These are phyloP conservation scores for Ibidorhyncha struthersii DNA, from an alignment of 2,113 vertebrate species.

Conservation along the genomic window DNA sequence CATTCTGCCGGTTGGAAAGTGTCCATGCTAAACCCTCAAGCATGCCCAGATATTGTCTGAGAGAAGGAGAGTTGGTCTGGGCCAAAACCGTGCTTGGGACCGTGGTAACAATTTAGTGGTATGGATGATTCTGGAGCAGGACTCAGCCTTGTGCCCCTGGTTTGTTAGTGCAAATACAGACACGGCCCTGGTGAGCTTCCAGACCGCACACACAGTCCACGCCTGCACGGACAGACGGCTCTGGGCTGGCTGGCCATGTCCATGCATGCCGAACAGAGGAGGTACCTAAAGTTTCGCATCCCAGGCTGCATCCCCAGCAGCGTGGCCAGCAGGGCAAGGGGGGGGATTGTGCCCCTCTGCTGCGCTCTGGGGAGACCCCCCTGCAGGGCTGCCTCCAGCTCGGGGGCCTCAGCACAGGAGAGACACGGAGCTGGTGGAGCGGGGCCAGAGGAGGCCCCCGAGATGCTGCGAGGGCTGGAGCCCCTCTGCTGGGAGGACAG, in stretches of 20 bases:
- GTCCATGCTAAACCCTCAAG: neutral
- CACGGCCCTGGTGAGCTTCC: neutral
- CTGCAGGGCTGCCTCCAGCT: no score
- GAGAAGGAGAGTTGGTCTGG: neutral
- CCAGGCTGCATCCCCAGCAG: no score
- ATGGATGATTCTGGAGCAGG: neutral
- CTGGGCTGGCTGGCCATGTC: neutral
- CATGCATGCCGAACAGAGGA: rapidly evolving
- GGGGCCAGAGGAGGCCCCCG: no score
- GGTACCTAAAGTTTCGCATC: neutral
- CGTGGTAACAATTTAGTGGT: neutral
- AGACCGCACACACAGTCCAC: neutral
- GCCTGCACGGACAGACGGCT: neutral
- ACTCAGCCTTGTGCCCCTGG: neutral
- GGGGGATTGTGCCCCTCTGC: no score
- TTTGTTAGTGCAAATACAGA: neutral
- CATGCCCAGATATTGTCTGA: neutral
- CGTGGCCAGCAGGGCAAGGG: no score
- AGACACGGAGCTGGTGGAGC: no score
- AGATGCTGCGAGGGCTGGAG: no score
- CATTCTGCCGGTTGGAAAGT: neutral
- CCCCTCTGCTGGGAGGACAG: no score
- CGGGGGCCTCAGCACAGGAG: no score
- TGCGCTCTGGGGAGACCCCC: no score
- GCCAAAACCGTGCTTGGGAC: neutral